A percentile compares a stretch with the other conserved stretches of the same genome.
Evolutionary conservation across 2,113 vertebrate species (phyloP).

Genomic region (Sylvia atricapilla): DNA sequence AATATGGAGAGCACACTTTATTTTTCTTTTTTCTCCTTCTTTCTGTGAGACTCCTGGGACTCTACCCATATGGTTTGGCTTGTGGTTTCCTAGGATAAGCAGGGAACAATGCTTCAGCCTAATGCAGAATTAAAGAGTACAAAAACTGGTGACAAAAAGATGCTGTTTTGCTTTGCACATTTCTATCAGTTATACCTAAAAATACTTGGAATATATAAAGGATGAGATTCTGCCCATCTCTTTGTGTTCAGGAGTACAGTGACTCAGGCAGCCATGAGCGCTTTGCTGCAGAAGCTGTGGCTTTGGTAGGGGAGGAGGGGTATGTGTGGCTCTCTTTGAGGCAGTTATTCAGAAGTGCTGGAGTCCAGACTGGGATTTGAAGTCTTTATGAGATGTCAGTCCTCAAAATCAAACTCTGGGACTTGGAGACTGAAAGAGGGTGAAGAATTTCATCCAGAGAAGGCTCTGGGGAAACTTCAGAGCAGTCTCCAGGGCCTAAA

Average conservation of each 20-base stretch:
- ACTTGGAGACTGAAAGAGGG: neutral
- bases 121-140: neutral
- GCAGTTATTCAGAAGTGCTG: neutral
- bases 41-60: neutral
- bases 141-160: neutral
- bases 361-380: neutral
- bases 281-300: neutral
- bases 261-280: neutral
- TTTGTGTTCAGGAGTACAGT: neutral
- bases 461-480: neutral
- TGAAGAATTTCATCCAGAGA: neutral
- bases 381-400: neutral
- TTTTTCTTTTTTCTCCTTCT: neutral
- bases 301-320: neutral
- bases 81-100: neutral
- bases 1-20: neutral
- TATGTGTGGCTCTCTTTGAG: neutral
- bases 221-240: neutral
- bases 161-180: neutral
- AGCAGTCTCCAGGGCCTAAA: neutral
- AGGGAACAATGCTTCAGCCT: neutral
- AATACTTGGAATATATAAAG: neutral
- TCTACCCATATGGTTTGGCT: neutral
- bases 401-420: neutral
- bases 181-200: neutral